Evolutionary conservation across 2,888 invertebrate species (phyloP).

Genomic region (Cenopis cana): DNA sequence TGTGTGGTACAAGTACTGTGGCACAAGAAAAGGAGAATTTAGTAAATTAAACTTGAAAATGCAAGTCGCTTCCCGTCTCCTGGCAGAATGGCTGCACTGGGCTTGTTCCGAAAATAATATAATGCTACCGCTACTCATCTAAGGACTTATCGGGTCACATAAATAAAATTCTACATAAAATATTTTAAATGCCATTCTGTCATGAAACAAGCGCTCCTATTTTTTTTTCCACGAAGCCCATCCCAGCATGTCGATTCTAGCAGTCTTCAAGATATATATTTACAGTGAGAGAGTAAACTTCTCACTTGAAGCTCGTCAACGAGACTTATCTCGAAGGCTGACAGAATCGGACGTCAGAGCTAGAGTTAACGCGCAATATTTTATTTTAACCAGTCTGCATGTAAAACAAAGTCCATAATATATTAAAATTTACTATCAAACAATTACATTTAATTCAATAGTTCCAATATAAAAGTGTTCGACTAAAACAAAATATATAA

Average conservation of each 20-base stretch:
- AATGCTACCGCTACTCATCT: slow-evolving; percentile 59
- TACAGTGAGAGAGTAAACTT: neutral
- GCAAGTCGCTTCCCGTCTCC: slow-evolving; percentile 58
- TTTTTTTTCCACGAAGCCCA: slow-evolving; percentile 11
- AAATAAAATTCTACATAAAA: slow-evolving; percentile 50
- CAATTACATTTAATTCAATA: slow-evolving; percentile 52
- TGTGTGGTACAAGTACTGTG: slow-evolving; percentile 66
- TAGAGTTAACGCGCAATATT: slow-evolving; percentile 2
- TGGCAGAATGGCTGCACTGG: slow-evolving; percentile 68
- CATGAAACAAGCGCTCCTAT: slow-evolving; percentile 58
- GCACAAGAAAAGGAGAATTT: slow-evolving; percentile 69
- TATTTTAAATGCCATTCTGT: slow-evolving; percentile 64
- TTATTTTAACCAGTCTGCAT: slow-evolving; percentile 17
- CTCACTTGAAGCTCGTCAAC: neutral
- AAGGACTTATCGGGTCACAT: slow-evolving; percentile 50
- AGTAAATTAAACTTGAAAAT: slow-evolving; percentile 62
- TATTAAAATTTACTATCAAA: slow-evolving; percentile 57
- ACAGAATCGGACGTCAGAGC: neutral
- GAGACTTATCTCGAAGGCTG: neutral
- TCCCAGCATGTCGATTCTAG: slow-evolving; percentile 7
- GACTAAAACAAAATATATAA: slow-evolving; percentile 58
- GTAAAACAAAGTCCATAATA: slow-evolving; percentile 47
- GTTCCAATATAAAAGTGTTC: slow-evolving; percentile 54
- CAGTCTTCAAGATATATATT: neutral
- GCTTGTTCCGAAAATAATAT: slow-evolving; percentile 52